Conservation (phyloP, 2,888 invertebrate genomes). For the Ceraclea dissimilis region DNA sequence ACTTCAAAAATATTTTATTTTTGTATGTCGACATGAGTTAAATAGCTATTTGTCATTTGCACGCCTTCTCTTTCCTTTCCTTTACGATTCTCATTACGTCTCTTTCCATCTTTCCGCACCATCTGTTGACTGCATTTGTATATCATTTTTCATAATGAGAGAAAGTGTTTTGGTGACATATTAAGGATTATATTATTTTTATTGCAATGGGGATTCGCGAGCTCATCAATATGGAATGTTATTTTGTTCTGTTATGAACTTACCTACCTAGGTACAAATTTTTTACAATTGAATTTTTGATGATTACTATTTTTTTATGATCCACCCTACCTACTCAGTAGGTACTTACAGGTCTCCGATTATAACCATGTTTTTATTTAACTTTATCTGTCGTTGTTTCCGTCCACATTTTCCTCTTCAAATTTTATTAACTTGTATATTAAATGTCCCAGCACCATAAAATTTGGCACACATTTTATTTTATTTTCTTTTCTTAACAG, state of each 20-base stretch:
- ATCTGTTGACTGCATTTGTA: conserved; percentile 22
- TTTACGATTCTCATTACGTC: conserved; percentile 3
- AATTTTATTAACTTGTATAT: too few relatives aligned
- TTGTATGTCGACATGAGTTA: conserved; percentile 25
- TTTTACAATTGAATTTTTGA: too few relatives aligned
- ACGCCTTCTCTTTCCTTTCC: conserved; percentile 11
- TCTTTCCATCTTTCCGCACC: conserved; percentile 26
- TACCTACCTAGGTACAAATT: too few relatives aligned
- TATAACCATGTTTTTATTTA: too few relatives aligned
- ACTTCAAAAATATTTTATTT: neutral
- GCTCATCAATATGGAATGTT: neutral
- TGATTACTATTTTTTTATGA: too few relatives aligned
- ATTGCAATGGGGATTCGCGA: neutral
- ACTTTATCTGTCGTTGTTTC: too few relatives aligned
- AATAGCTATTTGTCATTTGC: conserved; percentile 27
- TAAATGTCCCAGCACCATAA: too few relatives aligned
- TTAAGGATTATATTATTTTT: neutral
- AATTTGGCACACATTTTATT: too few relatives aligned
- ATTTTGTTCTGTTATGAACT: neutral
- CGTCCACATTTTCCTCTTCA: too few relatives aligned
- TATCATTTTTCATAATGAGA: conserved; percentile 16
- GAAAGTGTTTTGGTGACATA: conserved; percentile 12
- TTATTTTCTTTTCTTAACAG: too few relatives aligned
- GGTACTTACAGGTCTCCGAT: too few relatives aligned
- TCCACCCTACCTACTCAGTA: too few relatives aligned